Conservation (phyloP, 2,888 invertebrate genomes). For the Eupithecia dodoneata region DNA sequence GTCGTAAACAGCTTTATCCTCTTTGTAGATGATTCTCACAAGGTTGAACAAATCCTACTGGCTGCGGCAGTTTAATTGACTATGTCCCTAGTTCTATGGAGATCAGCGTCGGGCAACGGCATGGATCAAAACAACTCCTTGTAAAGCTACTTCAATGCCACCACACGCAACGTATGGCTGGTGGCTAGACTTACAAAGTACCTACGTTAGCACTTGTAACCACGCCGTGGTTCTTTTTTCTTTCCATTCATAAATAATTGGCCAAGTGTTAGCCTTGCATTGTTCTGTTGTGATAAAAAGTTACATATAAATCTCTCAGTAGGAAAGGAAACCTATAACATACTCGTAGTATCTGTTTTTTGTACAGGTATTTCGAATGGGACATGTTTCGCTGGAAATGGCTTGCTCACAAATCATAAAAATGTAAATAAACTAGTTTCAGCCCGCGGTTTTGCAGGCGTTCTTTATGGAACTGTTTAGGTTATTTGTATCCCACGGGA, state of each 20-base stretch:
- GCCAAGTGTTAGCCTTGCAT: background rate
- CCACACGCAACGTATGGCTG: constrained; percentile 43
- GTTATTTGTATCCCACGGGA: no score
- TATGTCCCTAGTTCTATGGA: constrained; percentile 34
- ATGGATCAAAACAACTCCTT: constrained; percentile 72
- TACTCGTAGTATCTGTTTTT: background rate
- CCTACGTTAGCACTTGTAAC: background rate
- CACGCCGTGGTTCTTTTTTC: background rate
- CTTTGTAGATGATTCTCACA: background rate
- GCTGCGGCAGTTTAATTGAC: background rate
- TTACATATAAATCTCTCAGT: background rate
- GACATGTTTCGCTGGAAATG: background rate
- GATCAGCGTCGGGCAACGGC: constrained; percentile 62
- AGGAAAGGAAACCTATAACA: background rate
- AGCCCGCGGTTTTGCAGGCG: no score
- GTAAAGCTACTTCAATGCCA: constrained; percentile 68
- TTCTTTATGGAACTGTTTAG: no score
- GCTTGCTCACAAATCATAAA: background rate
- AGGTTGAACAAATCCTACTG: constrained; percentile 6
- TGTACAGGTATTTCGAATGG: background rate
- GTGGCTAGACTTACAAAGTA: constrained; percentile 7
- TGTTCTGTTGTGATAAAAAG: background rate
- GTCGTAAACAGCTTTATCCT: background rate
- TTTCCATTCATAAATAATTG: background rate
- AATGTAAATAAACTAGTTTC: no score